phyloP scores from a whole-genome alignment of 2,888 invertebrate genomes.

The Eupelmus urozonus region DNA sequence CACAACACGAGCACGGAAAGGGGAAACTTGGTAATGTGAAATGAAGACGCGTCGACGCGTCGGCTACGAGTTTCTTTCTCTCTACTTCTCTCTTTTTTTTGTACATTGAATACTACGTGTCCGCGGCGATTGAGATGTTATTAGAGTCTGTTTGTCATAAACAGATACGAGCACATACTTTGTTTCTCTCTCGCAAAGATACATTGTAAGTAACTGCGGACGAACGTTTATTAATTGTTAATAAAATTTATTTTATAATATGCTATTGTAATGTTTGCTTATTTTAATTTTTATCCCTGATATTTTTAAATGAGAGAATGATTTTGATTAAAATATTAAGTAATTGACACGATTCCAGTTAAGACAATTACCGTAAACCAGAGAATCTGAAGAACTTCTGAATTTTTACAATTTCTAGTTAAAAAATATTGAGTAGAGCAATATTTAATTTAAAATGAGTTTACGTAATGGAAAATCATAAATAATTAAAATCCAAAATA shows the following conservation, averaged over 20 bases:
- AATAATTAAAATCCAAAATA: too few species aligned
- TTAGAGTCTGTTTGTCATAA: conserved; percentile 24
- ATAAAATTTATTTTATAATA: conserved; percentile 60
- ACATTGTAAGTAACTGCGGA: conserved; percentile 55
- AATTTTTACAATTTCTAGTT: too few species aligned
- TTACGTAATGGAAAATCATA: too few species aligned
- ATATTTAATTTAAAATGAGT: too few species aligned
- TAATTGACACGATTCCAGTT: background rate
- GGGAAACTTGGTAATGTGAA: too few species aligned
- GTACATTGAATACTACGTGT: conserved; percentile 42
- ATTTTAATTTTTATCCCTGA: background rate
- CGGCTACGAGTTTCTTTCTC: background rate
- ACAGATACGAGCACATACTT: background rate
- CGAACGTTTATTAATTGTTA: conserved; percentile 59
- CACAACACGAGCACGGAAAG: too few species aligned
- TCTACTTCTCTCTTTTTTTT: conserved; percentile 26
- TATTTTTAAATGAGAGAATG: background rate
- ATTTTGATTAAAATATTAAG: background rate
- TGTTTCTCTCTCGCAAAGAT: conserved; percentile 44
- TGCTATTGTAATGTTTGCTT: background rate
- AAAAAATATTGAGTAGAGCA: too few species aligned
- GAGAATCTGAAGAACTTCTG: too few species aligned
- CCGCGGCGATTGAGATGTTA: conserved; percentile 24
- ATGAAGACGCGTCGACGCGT: too few species aligned
- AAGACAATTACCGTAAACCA: background rate